Percentiles rank a stretch among this genome's conserved stretches.
Evolutionary conservation across 2,797 vertebrate species (phyloP).

Genomic region (Epinephelus coioides): DNA sequence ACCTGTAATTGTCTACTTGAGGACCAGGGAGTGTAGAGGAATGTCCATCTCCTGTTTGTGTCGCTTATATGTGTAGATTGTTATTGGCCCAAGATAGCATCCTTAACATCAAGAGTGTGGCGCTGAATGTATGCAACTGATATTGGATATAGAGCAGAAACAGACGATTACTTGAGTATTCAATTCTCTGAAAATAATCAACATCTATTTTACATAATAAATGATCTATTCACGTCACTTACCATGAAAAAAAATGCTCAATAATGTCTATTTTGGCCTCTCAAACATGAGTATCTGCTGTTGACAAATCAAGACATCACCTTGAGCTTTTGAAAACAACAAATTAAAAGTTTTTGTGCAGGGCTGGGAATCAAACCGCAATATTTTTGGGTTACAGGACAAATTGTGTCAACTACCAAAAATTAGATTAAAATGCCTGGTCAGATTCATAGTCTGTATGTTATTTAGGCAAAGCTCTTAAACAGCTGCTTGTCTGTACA

Average conservation of each 20-base stretch:
- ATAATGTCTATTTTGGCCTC: background rate
- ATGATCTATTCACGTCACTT: too few species aligned
- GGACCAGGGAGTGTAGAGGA: background rate
- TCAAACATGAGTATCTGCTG: background rate
- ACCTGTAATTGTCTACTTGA: slow-evolving; percentile 35
- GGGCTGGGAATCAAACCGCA: background rate
- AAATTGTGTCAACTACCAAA: background rate
- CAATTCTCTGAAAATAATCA: background rate
- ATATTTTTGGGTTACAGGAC: too few species aligned
- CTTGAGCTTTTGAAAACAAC: background rate
- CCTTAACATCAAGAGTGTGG: background rate
- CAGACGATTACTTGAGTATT: background rate
- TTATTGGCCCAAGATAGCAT: background rate
- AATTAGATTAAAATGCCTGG: background rate
- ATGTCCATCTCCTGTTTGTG: background rate
- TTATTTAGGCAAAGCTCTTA: background rate
- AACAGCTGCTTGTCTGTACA: background rate
- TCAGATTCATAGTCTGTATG: background rate
- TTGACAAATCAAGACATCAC: background rate
- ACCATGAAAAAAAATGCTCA: background rate
- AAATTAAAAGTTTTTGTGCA: background rate
- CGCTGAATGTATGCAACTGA: background rate
- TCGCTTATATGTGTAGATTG: background rate
- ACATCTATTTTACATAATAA: background rate
- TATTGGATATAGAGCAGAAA: too few species aligned